These are phyloP conservation scores for Morpho deidamia DNA, from an alignment of 2,888 invertebrate genomes.

Conservation along the genomic window DNA sequence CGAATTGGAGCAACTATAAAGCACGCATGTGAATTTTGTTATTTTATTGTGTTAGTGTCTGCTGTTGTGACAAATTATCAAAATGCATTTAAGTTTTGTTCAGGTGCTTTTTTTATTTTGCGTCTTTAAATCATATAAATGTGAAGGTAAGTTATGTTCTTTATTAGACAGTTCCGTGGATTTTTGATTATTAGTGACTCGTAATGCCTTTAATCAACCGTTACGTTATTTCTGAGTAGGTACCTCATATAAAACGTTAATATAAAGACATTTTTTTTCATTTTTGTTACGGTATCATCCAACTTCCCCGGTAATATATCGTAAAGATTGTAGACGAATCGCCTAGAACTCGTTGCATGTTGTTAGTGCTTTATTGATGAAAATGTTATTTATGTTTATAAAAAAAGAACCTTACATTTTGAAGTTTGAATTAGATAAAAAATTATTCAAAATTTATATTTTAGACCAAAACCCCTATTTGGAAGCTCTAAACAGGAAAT, in stretches of 20 bases:
- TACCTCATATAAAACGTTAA: neutral
- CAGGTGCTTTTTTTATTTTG: conserved; percentile 10
- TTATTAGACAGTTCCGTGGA: neutral
- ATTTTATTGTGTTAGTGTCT: conserved; percentile 10
- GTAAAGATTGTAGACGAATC: neutral
- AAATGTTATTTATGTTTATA: too few relatives aligned
- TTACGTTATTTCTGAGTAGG: neutral
- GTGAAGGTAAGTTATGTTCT: conserved; percentile 25
- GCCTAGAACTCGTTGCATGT: conserved; percentile 13
- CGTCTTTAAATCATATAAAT: conserved; percentile 25
- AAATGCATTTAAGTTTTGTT: conserved; percentile 31
- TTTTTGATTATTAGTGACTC: too few relatives aligned
- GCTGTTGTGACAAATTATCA: neutral
- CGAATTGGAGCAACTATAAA: conserved; percentile 40
- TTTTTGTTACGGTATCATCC: neutral
- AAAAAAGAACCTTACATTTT: too few relatives aligned
- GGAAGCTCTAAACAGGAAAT: conserved; percentile 36
- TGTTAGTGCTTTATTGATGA: too few relatives aligned
- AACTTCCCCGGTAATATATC: neutral
- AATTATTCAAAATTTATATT: conserved; percentile 9
- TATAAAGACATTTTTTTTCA: neutral
- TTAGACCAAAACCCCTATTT: conserved; percentile 46
- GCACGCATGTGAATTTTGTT: conserved; percentile 41
- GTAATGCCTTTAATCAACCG: neutral
- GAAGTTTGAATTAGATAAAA: neutral